Evolutionary conservation across 2,113 vertebrate genomes (phyloP).

Genomic region (Lycocorax pyrrhopterus): DNA sequence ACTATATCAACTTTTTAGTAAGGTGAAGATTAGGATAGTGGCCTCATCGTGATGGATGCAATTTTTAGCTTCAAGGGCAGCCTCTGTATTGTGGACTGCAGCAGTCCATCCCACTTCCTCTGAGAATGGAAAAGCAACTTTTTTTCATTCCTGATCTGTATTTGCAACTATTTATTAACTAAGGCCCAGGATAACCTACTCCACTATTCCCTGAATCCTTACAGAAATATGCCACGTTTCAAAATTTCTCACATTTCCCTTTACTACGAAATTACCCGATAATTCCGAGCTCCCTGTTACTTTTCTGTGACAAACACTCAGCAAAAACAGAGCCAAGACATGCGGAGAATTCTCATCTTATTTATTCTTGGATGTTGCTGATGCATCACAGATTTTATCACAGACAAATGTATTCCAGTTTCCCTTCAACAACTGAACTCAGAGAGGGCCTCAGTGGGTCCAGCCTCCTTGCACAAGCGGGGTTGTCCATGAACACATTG

Average conservation of each 20-base stretch:
- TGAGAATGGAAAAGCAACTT: accelerated
- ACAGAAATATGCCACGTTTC: accelerated
- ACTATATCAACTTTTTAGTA: not conserved
- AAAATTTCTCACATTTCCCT: not conserved
- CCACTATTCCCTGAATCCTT: not conserved
- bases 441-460: not conserved
- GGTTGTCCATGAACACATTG: not conserved
- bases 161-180: not conserved
- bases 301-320: not conserved
- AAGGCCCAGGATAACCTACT: not conserved
- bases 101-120: not conserved
- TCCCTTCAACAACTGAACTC: not conserved
- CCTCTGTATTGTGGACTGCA: not conserved
- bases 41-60: no score
- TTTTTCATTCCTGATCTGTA: not conserved
- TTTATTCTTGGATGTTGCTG: not conserved
- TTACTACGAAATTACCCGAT: not conserved
- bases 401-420: not conserved
- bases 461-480: no score
- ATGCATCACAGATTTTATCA: not conserved
- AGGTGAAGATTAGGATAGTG: not conserved
- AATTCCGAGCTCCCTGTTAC: not conserved
- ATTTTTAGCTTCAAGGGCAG: not conserved
- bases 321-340: not conserved
- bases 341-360: not conserved